A percentile compares a stretch with the other conserved stretches of the same genome.
phyloP scores from a whole-genome alignment of 37 sponge, comb jelly and placozoan genomes.

The Ianthella basta region DNA sequence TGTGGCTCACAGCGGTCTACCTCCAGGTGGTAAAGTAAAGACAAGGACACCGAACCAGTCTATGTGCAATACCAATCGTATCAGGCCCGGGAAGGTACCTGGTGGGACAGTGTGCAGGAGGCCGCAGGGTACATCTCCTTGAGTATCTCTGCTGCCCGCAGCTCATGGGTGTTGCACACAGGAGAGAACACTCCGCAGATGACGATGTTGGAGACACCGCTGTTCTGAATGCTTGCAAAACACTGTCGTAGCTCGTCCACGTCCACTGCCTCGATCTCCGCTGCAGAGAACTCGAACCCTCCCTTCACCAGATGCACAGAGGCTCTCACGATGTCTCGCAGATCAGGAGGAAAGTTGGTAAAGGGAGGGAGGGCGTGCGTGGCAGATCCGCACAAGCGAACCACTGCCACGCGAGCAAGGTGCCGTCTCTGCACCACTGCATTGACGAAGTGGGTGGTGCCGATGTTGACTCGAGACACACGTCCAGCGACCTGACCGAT shows the following conservation, averaged over 20 bases:
- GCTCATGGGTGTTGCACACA: constrained; percentile 61
- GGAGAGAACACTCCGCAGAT: constrained; percentile 82
- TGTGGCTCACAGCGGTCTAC: too few relatives aligned
- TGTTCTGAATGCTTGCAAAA: constrained; percentile 6
- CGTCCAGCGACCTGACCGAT: neutral
- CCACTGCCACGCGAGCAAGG: constrained; percentile 63
- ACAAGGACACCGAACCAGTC: too few relatives aligned
- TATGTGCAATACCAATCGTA: too few relatives aligned
- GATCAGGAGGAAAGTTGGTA: constrained; percentile 73
- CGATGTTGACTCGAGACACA: constrained; percentile 71
- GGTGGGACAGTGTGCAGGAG: constrained; percentile 68
- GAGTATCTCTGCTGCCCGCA: constrained; percentile 45
- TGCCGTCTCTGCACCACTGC: constrained; percentile 66
- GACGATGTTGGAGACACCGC: constrained; percentile 63
- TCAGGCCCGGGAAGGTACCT: constrained; percentile 32
- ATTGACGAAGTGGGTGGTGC: constrained; percentile 89
- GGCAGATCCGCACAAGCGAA: constrained; percentile 77
- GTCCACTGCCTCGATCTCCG: constrained; percentile 38
- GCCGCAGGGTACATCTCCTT: constrained; percentile 36
- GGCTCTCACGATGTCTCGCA: constrained; percentile 7
- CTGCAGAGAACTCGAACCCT: constrained; percentile 64
- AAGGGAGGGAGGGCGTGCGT: constrained; percentile 79
- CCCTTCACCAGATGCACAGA: constrained; percentile 58
- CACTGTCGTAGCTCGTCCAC: constrained; percentile 41
- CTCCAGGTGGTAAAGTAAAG: too few relatives aligned